Conservation (phyloP, 2,888 invertebrate genomes). For the Camponotus fellah region DNA sequence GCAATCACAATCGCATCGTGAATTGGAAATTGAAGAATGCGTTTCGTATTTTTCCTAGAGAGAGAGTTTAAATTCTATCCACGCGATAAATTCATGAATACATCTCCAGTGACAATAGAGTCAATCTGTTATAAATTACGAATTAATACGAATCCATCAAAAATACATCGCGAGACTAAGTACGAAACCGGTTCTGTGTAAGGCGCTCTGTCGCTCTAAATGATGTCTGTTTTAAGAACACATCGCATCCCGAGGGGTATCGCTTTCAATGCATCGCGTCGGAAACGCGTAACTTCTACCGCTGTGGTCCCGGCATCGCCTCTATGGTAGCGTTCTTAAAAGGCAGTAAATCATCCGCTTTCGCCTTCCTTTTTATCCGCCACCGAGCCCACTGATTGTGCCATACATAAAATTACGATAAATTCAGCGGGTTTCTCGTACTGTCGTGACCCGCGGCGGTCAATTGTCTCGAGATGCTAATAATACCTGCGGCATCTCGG, state of each 20-base stretch:
- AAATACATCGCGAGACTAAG: conserved; percentile 37
- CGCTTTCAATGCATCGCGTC: conserved; percentile 67
- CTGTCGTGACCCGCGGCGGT: conserved; percentile 78
- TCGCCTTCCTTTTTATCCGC: conserved; percentile 78
- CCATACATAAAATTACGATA: conserved; percentile 86
- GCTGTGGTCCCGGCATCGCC: conserved; percentile 55
- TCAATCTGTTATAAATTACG: conserved; percentile 31
- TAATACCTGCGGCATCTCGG: conserved; percentile 74
- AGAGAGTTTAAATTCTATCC: neutral
- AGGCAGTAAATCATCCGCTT: conserved; percentile 80
- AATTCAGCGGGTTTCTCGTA: conserved; percentile 79
- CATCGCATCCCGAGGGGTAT: conserved; percentile 59
- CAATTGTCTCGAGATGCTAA: conserved; percentile 79
- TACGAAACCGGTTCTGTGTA: conserved; percentile 35
- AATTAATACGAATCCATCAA: conserved; percentile 48
- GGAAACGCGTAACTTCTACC: conserved; percentile 52
- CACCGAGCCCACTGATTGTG: conserved; percentile 81
- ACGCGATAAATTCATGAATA: neutral
- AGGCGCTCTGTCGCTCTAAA: conserved; percentile 41
- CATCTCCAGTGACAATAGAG: neutral
- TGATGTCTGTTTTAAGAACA: conserved; percentile 62
- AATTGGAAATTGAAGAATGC: conserved; percentile 9
- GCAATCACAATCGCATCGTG: neutral
- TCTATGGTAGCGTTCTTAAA: conserved; percentile 73
- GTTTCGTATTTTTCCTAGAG: neutral